Evolutionary conservation across 2,797 vertebrate species (phyloP), one percentile per base, ranked within the genome.

Genomic region (Spheniscus humboldti): DNA sequence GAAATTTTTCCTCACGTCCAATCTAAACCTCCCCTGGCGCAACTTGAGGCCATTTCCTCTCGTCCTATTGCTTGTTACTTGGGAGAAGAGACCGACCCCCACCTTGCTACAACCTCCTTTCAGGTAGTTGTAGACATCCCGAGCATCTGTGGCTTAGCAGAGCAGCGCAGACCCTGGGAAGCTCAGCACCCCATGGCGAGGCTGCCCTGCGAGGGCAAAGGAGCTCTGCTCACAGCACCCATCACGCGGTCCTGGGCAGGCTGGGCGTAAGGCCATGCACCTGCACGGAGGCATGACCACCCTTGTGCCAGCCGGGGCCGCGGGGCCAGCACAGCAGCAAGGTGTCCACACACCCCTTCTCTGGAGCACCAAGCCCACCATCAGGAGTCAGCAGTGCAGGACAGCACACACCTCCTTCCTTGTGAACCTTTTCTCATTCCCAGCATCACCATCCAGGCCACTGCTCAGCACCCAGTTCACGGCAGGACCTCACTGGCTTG

Each of bases 211-310:
- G 0, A 35, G 7, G 8, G 24, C 3, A 2, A 33, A 85, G 25
- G 28, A 50, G 16, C 48, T 28, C 24, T 0, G 0, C 35, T 59
- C 24, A 3, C 7, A 13, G 62, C 45, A 31, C 25, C 28, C 0
- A 0, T 27, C 6, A 12, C 43, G 53, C 5, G 2, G 35, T 47
- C 47, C 67, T 56, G 71, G 50, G n/a, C 48, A 24, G 73, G 45
- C n/a, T 56, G 66, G 66, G 60, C 27, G 24, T 0, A 0, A 66
- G 53, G 66, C 55, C 60, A 56, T 5, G 3, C 18, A 15, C 15
- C 20, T 39, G 47, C 25, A 28, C 2, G 2, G 31, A 50, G 59
- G 4, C 35, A 41, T 4, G 9, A 31, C 28, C 57, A 43, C 41
- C 11, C 22, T 45, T 3, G 0, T 47, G 41, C 31, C 25, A 72